phyloP scores from a whole-genome alignment of 2,797 vertebrate species.

The Cirrhinus molitorella region DNA sequence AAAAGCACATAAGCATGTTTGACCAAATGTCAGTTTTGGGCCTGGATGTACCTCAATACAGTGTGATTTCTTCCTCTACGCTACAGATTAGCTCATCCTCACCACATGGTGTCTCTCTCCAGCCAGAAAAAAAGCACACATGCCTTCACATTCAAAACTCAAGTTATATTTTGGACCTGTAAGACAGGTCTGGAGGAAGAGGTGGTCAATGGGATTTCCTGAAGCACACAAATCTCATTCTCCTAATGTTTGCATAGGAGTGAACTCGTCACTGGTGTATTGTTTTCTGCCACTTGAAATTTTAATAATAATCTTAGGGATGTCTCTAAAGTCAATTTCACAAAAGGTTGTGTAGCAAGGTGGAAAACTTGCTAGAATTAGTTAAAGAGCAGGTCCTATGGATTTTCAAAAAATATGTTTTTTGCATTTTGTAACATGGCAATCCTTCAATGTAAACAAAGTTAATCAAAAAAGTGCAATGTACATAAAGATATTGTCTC shows the following conservation, averaged over 20 bases:
- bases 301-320: neutral
- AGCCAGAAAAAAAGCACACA: constrained; percentile 75
- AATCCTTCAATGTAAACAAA: too few relatives aligned
- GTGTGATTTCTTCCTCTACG: constrained; percentile 52
- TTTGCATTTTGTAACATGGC: too few relatives aligned
- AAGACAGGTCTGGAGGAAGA: constrained; percentile 2
- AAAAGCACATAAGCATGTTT: neutral
- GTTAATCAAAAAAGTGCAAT: too few relatives aligned
- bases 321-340: neutral
- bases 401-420: too few relatives aligned
- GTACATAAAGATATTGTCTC: too few relatives aligned
- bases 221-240: neutral
- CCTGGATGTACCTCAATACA: neutral
- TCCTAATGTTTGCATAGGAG: neutral
- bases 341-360: neutral
- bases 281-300: constrained; percentile 63
- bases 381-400: too few relatives aligned
- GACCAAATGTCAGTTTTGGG: neutral
- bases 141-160: constrained; percentile 58
- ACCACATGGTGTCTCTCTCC: constrained; percentile 88
- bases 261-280: constrained; percentile 65
- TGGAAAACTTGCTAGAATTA: neutral
- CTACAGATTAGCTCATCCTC: constrained; percentile 76
- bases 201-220: constrained; percentile 25
- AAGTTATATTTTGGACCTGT: constrained; percentile 3